Percentiles rank a stretch among this genome's conserved stretches.
phyloP scores from a whole-genome alignment of 1,140 invertebrate species.

The Ephestia elutella region DNA sequence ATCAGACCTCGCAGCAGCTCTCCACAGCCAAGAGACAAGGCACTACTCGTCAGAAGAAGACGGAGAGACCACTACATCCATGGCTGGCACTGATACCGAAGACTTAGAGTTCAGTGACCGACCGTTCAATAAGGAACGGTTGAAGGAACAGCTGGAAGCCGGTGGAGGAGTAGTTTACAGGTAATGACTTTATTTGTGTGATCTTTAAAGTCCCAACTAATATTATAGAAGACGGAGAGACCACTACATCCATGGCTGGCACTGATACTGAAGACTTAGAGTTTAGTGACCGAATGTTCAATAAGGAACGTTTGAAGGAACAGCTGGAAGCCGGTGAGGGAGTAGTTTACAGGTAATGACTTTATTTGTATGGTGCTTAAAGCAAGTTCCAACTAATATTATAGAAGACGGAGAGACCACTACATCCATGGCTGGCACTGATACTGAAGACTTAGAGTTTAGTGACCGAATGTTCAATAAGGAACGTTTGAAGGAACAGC shows the following conservation, averaged over 20 bases:
- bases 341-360: constrained; percentile 69
- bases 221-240: too few species aligned
- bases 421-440: constrained; percentile 42
- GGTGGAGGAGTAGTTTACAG: constrained; percentile 75
- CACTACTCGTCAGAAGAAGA: constrained; percentile 65
- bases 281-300: constrained; percentile 68
- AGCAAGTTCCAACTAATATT: too few species aligned
- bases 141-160: constrained; percentile 72
- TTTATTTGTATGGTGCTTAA: too few species aligned
- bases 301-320: constrained; percentile 73
- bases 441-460: constrained; percentile 70
- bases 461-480: constrained; percentile 72
- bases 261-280: constrained; percentile 70
- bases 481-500: constrained; percentile 73
- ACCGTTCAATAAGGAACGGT: constrained; percentile 75
- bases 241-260: too few species aligned
- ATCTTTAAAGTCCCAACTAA: too few species aligned
- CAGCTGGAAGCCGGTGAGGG: constrained; percentile 76
- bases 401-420: too few species aligned
- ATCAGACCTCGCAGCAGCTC: neutral
- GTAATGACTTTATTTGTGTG: too few species aligned
- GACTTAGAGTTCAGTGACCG: constrained; percentile 64
- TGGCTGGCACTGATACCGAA: constrained; percentile 54
- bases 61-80: constrained; percentile 38
- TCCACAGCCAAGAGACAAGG: constrained; percentile 41